Evolutionary conservation across 2,797 vertebrate genomes (phyloP).

Genomic region (Psittacula derbiana): DNA sequence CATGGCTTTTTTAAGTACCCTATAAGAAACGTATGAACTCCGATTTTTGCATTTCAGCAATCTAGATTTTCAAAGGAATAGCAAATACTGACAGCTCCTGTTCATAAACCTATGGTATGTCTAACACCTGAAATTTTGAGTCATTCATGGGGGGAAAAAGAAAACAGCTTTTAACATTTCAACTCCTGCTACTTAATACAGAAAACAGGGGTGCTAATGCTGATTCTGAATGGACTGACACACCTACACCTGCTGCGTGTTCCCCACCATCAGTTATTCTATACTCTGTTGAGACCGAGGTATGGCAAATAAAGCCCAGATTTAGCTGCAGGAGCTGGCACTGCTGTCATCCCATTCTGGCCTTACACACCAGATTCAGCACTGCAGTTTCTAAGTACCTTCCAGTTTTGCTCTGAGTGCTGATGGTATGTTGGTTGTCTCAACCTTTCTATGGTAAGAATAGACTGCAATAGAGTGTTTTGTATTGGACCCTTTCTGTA

Average conservation of each 20-base stretch:
- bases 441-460: neutral
- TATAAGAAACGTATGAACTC: fast-evolving
- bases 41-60: neutral
- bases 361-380: neutral
- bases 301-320: neutral
- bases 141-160: neutral
- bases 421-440: neutral
- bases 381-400: neutral
- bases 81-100: neutral
- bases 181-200: neutral
- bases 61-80: neutral
- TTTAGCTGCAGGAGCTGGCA: neutral
- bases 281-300: neutral
- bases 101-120: neutral
- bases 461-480: neutral
- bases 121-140: neutral
- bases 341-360: neutral
- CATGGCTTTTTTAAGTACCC: neutral
- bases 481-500: neutral
- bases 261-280: neutral
- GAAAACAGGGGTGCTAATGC: fast-evolving
- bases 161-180: neutral
- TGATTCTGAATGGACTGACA: neutral
- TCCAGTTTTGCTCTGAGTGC: neutral
- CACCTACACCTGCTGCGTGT: neutral